Percentiles rank a stretch among this genome's conserved stretches.
Evolutionary conservation across 2,113 vertebrate species (phyloP).

Genomic region (Tychaedon coryphoeus): DNA sequence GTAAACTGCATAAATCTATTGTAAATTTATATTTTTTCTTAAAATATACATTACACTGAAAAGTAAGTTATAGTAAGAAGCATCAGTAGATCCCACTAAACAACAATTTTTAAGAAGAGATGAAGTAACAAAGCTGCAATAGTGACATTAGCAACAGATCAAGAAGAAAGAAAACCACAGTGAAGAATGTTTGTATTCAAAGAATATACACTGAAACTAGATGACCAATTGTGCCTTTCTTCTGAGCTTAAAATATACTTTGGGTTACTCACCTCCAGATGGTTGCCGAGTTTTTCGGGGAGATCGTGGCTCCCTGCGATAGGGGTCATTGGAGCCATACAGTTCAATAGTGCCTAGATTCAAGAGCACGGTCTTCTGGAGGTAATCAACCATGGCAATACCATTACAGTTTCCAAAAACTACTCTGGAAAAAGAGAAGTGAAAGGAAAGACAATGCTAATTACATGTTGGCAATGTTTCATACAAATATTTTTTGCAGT

Average conservation of each 20-base stretch:
- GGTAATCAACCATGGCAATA: slow-evolving; percentile 95
- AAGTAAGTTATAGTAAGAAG: not conserved
- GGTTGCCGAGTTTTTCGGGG: slow-evolving; percentile 94
- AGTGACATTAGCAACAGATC: not conserved
- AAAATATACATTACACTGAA: not conserved
- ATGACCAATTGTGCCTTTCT: not conserved
- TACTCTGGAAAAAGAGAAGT: slow-evolving; percentile 76
- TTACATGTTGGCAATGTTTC: not conserved
- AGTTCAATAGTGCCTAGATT: slow-evolving; percentile 92
- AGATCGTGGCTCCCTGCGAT: slow-evolving; percentile 93
- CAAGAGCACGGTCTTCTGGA: slow-evolving; percentile 94
- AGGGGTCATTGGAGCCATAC: slow-evolving; percentile 94
- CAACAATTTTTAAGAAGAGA: not conserved
- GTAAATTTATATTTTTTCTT: not conserved
- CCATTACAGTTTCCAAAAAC: slow-evolving; percentile 98
- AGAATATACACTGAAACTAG: not conserved
- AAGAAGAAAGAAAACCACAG: not conserved
- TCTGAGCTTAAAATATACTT: not conserved
- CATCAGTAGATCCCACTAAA: not conserved
- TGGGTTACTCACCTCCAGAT: slow-evolving; percentile 86
- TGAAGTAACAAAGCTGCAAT: not conserved
- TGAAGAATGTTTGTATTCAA: not conserved
- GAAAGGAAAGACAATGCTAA: not conserved
- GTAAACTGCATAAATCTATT: not conserved
- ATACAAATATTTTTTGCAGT: not conserved